Base-by-base conservation (phyloP, 2,888 invertebrate species). In the Laothoe populi region DNA sequence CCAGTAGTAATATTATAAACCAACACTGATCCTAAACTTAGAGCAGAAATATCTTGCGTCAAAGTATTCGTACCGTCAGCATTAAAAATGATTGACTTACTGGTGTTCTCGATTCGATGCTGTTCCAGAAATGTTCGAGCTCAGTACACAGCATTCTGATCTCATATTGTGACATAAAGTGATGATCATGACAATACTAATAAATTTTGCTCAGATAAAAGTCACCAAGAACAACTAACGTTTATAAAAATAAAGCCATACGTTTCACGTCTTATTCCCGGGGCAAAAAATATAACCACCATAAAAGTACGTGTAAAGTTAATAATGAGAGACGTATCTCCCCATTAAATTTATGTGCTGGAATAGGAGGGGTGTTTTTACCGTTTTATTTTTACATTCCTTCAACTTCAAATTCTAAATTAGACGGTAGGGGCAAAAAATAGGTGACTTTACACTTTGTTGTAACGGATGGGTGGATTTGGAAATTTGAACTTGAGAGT, bases 331-430 rank as follows among this genome's bases (percentile, higher is more conserved):
- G 31, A 53, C 35, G 31, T 53, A 53, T 53, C 7, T 4, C 48
- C n/a, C 23, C 23, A n/a, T 49, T 16, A 10, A 49, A 49, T 31
- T 48, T 48, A 48, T 48, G 48, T 26, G 48, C 24, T 48, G 48
- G 48, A 23, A n/a, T 11, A 44, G 31, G 53, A 35, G 53, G 53
- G 35, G 31, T 11, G 11, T 3, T 48, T 13, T 24, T 48, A 53
- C 11, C 11, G 35, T 53, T 16, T 44, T 53, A 53, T 53, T 53
- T 53, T 53, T 53, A 53, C 31, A 53, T 53, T 53, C 53, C 35
- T 11, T 53, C 31, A 44, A 44, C 7, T 11, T 53, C 19, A 11
- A 31, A 5, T 11, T 35, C 53, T 16, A 31, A 53, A 53, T 53
- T 31, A 31, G 19, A 26, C 24, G 7, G 10, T 24, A 13, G 49